Percentiles rank a stretch among this genome's conserved stretches.
Conservation (phyloP, 2,888 invertebrate genomes). For the Dasysyrphus tricinctus region DNA sequence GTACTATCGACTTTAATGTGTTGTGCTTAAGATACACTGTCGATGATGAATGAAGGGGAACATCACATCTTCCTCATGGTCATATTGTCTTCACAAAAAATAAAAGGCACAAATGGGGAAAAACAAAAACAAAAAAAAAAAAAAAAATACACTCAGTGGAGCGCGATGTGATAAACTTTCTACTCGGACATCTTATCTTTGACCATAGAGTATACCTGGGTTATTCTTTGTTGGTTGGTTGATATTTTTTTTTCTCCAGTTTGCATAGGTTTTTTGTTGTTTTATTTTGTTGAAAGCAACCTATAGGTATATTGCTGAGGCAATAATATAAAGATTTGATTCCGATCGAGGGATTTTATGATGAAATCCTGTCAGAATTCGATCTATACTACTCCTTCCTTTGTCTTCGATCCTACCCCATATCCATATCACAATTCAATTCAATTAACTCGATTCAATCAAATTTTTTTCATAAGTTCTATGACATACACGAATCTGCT, state of each 20-base stretch:
- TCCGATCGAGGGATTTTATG: too few species aligned
- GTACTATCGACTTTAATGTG: conserved; percentile 56
- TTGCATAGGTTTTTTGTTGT: conserved; percentile 27
- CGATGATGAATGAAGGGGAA: conserved; percentile 73
- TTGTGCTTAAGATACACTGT: conserved; percentile 53
- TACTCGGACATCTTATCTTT: conserved; percentile 68
- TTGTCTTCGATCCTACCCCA: too few species aligned
- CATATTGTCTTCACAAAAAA: conserved; percentile 39
- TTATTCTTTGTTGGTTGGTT: conserved; percentile 48
- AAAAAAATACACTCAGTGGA: conserved; percentile 32
- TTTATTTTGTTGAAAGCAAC: conserved; percentile 63
- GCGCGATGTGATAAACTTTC: conserved; percentile 71
- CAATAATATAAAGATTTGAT: too few species aligned
- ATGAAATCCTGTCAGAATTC: too few species aligned
- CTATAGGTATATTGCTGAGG: conserved; percentile 49
- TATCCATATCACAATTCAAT: too few species aligned
- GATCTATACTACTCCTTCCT: too few species aligned
- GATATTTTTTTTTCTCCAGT: background rate
- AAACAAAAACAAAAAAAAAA: too few species aligned
- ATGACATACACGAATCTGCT: too few species aligned
- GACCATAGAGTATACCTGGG: conserved; percentile 21
- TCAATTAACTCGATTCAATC: too few species aligned
- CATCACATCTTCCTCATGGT: conserved; percentile 70
- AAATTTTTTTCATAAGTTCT: too few species aligned
- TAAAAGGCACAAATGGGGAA: conserved; percentile 67